These are phyloP conservation scores for Mobula birostris DNA, from an alignment of 2,113 vertebrate genomes.

Conservation along the genomic window DNA sequence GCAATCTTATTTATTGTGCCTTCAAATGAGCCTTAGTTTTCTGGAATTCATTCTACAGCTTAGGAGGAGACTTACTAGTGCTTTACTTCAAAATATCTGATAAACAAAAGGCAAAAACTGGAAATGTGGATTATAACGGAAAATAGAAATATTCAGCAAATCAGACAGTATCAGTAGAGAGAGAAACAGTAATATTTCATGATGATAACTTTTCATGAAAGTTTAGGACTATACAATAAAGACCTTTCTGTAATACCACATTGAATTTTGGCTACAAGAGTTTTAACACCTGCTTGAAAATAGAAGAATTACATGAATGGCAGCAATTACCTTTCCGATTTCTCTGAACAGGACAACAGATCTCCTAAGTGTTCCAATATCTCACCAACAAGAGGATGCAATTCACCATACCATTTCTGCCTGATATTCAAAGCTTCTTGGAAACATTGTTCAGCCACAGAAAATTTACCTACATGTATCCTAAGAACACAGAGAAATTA, in stretches of 20 bases:
- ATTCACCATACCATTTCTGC: constrained; percentile 43
- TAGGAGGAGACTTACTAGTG: not conserved
- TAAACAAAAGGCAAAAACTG: too few species aligned
- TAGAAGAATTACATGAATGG: not conserved
- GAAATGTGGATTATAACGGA: too few species aligned
- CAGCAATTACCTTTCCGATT: not conserved
- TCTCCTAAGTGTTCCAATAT: constrained; percentile 48
- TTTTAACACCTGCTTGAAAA: not conserved
- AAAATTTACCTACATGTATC: constrained; percentile 40
- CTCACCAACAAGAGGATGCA: constrained; percentile 46
- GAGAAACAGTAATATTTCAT: too few species aligned
- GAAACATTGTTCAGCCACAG: constrained; percentile 44
- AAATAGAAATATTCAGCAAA: too few species aligned
- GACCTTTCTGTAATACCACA: not conserved
- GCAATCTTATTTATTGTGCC: too few species aligned
- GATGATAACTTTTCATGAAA: too few species aligned
- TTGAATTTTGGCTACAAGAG: not conserved
- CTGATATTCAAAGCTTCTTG: constrained; percentile 42
- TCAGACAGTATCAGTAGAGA: too few species aligned
- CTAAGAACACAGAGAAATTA: constrained; percentile 42
- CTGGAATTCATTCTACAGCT: too few species aligned
- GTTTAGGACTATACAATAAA: not conserved
- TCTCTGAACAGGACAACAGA: constrained; percentile 30
- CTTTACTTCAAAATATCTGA: too few species aligned
- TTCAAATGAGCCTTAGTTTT: too few species aligned